Conservation (phyloP, 2,888 invertebrate species). For the Linnaemya vulpina region DNA sequence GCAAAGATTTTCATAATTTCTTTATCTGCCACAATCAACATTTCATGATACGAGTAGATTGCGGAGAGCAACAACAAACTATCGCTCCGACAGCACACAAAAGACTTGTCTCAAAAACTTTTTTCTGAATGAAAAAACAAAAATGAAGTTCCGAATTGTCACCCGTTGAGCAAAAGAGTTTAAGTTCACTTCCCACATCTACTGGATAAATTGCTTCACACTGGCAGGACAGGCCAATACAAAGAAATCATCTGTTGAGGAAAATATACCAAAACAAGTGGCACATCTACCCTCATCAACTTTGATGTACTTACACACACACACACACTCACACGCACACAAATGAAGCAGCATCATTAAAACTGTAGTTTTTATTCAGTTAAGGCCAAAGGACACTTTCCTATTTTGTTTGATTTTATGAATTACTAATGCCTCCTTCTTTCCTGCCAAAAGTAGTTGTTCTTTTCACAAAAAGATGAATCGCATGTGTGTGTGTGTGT, state of each 20-base stretch:
- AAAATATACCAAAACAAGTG: neutral
- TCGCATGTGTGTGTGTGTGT: too few species aligned
- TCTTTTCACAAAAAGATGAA: neutral
- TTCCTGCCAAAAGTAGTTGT: conserved; percentile 43
- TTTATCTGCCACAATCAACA: conserved; percentile 63
- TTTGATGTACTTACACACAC: neutral
- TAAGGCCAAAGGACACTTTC: conserved; percentile 56
- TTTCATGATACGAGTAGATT: conserved; percentile 41
- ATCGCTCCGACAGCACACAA: conserved; percentile 21
- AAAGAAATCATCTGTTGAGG: conserved; percentile 16
- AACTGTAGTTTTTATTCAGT: conserved; percentile 58
- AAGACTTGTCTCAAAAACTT: conserved; percentile 35
- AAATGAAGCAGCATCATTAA: conserved; percentile 61
- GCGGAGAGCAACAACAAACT: conserved; percentile 20
- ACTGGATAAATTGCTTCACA: conserved; percentile 2
- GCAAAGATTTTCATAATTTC: conserved; percentile 63
- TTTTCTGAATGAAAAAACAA: neutral
- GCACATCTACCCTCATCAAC: conserved; percentile 16
- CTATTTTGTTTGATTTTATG: conserved; percentile 46
- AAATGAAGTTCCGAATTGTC: conserved; percentile 22
- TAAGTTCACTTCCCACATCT: conserved; percentile 9
- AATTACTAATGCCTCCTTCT: conserved; percentile 60
- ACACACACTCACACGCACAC: neutral
- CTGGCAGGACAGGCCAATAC: conserved; percentile 12
- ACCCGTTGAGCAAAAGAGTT: conserved; percentile 60